Evolutionary conservation across 2,888 invertebrate species (phyloP), one percentile per base, ranked within the genome.

Genomic region (Ephialtes manifestator): DNA sequence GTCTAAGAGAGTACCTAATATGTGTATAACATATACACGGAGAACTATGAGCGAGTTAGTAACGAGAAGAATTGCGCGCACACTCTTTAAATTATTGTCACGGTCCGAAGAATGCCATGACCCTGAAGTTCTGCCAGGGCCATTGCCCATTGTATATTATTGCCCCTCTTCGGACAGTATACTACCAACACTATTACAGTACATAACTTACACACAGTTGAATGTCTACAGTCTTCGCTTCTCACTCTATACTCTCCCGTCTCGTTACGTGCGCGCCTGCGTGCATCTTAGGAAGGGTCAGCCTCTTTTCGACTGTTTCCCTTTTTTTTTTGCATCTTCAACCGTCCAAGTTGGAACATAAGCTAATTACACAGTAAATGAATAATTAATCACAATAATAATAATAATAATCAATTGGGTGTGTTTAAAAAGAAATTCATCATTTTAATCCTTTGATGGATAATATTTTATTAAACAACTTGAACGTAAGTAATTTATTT

Each of bases 41-140:
- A 5, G 4, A 15, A 60, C 8, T 63, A n/a, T 63, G n/a, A 15
- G n/a, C 35, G 35, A 63, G 71, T 18, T 8, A 46, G 8, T 46
- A 70, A 58, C 18, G 43, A 31, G 24, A 55, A 51, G 18, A 13
- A 53, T 3, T 35, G 48, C 35, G 20, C 72, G 43, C 72, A 51
- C 71, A 51, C 60, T 60, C 35, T 80, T 80, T 18, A 39, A 72
- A 80, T 80, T 71, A 80, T 80, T 46, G 71, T 80, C 71, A 80
- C 79, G 79, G 71, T 71, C 35, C 63, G 72, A 51, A 31, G 71
- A 80, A 10, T 43, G 20, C 39, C 70, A 71, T 71, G 79, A 71
- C 79, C 79, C 71, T 80, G 79, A 80, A 60, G 24, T 20, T 80
- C 60, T 28, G 31, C 71, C 51, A 51, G 70, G 72, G 79, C 79